These are phyloP conservation scores for Dysmachus trigonus DNA, from an alignment of 2,888 invertebrate species.

Conservation along the genomic window DNA sequence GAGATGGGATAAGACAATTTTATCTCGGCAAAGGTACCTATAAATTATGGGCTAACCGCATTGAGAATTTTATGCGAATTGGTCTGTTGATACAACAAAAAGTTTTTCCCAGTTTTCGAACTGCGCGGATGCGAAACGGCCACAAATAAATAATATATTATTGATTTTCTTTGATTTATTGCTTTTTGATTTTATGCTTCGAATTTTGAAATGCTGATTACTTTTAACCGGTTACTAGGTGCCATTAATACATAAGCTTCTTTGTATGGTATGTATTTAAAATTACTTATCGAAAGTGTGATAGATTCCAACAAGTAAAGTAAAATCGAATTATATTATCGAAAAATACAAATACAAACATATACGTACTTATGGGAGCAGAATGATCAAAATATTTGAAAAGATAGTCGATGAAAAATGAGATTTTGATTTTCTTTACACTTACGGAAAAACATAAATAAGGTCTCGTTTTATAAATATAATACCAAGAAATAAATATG, in stretches of 20 bases:
- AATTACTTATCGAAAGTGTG: neutral
- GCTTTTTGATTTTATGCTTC: neutral
- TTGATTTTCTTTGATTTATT: neutral
- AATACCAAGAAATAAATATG: no score
- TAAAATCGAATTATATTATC: no score
- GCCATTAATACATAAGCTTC: neutral
- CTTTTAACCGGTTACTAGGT: neutral
- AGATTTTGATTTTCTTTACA: no score
- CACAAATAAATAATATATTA: neutral
- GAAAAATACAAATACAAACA: no score
- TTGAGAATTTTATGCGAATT: conserved; percentile 34
- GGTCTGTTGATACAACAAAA: conserved; percentile 21
- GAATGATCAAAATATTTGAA: no score
- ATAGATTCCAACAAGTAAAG: no score
- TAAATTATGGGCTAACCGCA: conserved; percentile 36
- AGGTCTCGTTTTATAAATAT: no score
- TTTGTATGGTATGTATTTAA: neutral
- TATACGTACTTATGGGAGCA: no score
- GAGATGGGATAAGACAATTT: conserved; percentile 37
- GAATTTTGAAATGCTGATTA: neutral
- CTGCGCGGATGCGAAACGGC: neutral
- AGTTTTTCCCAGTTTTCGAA: neutral
- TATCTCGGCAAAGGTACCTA: conserved; percentile 30
- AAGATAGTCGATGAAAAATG: no score
- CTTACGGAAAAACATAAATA: no score